Evolutionary conservation across 2,888 invertebrate genomes (phyloP), one percentile per base, ranked within the genome.

Genomic region (Epinotia bilunana): DNA sequence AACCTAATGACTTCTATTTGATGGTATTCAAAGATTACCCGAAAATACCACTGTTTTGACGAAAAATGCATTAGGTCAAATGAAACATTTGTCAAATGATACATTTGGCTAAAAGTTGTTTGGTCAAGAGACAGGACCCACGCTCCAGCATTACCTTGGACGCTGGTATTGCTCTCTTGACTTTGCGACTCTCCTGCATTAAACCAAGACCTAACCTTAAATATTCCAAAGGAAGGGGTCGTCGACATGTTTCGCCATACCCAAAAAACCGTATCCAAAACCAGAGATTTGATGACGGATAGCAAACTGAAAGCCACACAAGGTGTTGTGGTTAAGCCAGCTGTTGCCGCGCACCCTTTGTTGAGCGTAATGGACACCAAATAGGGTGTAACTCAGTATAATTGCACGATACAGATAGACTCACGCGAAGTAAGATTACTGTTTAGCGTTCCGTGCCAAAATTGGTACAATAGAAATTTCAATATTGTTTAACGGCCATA

Each of bases 261-360:
- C 53, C 55, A 60, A 65, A 67, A 67, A 49, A 20, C 33, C 49
- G 33, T 5, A 39, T 23, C 58, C 39, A 28, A 61, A 73, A 60
- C 60, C 23, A 43, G 57, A 64, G 33, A 23, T 18, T 53, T 3
- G 67, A 68, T 68, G 68, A 68, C 61, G 62, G 62, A 62, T 73
- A 72, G 33, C 61, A 33, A 74, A 69, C 63, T 18, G 73, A 72
- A 67, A 46, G 13, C 78, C 78, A 60, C 74, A 78, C 70, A 74
- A 74, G 78, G 78, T 23, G 57, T 20, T 64, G 74, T n/a, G 74
- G 78, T 77, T 77, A 73, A 64, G 69, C 39, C 23, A 69, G 12
- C 49, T 58, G 18, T 49, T 58, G 23, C 39, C 9, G 43, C 58
- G 20, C 46, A 60, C 55, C 63, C 64, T 74, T 62, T 70, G 73